A percentile compares a stretch with the other conserved stretches of the same genome.
Evolutionary conservation across 2,113 vertebrate species (phyloP).

Genomic region (Epinephelus fuscoguttatus): DNA sequence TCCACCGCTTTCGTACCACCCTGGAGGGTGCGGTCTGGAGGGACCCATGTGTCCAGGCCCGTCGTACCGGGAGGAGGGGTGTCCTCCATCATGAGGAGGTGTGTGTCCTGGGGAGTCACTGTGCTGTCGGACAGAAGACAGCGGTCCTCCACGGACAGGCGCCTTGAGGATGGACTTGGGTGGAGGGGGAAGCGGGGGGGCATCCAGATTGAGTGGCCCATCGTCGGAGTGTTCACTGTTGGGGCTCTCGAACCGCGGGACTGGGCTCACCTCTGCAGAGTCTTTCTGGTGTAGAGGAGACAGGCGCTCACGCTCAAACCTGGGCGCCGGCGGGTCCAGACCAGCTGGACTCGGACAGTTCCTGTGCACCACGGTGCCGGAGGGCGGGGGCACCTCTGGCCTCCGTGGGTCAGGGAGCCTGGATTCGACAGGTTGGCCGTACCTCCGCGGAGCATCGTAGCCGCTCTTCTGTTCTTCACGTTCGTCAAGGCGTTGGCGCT

Average conservation of each 20-base stretch:
- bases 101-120: constrained; percentile 80
- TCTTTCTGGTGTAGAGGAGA: constrained; percentile 74
- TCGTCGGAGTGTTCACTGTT: constrained; percentile 83
- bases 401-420: constrained; percentile 68
- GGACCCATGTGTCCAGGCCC: constrained; percentile 62
- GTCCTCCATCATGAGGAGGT: constrained; percentile 74
- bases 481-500: constrained; percentile 83
- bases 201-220: constrained; percentile 64
- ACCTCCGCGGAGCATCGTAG: constrained; percentile 88
- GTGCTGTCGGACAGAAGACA: constrained; percentile 42
- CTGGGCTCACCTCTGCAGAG: constrained; percentile 72
- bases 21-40: constrained; percentile 58
- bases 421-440: constrained; percentile 61
- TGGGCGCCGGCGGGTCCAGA: constrained; percentile 79
- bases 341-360: constrained; percentile 81
- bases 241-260: constrained; percentile 83
- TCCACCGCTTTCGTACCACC: constrained; percentile 87
- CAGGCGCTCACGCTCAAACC: constrained; percentile 76
- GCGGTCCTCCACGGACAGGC: background rate
- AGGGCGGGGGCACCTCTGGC: constrained; percentile 52
- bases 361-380: constrained; percentile 59
- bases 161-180: constrained; percentile 65
- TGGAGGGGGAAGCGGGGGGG: background rate
- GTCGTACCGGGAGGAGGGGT: constrained; percentile 70
- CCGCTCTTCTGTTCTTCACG: constrained; percentile 86